phyloP scores from a whole-genome alignment of 2,888 invertebrate genomes.

The Macrophya annulata region DNA sequence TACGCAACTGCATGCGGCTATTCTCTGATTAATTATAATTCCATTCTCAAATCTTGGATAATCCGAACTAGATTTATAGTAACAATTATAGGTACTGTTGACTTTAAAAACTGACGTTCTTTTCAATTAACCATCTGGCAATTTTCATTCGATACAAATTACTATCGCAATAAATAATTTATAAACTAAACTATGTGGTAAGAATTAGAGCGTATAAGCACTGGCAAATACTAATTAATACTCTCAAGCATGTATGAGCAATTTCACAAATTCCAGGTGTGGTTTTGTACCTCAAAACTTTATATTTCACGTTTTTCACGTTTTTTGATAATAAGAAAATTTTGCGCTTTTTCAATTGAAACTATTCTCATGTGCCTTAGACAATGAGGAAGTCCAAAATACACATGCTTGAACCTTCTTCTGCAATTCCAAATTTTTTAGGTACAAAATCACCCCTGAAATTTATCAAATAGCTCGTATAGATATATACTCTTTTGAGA shows the following conservation, averaged over 20 bases:
- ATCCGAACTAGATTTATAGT: no score
- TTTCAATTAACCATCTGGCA: background rate
- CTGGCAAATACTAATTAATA: background rate
- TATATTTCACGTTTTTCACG: no score
- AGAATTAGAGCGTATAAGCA: background rate
- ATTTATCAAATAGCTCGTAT: background rate
- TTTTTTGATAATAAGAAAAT: no score
- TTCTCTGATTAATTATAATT: background rate
- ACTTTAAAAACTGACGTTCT: constrained; percentile 2
- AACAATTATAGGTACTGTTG: background rate
- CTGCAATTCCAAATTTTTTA: no score
- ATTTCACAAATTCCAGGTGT: no score
- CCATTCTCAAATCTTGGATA: background rate
- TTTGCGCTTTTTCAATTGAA: no score
- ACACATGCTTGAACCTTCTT: no score
- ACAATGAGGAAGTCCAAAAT: no score
- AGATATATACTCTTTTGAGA: constrained; percentile 17
- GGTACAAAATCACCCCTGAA: no score
- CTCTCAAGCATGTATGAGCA: background rate
- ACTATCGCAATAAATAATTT: background rate
- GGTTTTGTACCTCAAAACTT: no score
- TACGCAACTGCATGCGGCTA: background rate
- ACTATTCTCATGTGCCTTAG: no score
- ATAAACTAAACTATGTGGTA: background rate
- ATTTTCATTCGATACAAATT: constrained; percentile 9